Percentiles rank a stretch among this genome's conserved stretches.
These are phyloP conservation scores for Heliconius congener DNA, from an alignment of 1,140 invertebrate genomes.

Conservation along the genomic window DNA sequence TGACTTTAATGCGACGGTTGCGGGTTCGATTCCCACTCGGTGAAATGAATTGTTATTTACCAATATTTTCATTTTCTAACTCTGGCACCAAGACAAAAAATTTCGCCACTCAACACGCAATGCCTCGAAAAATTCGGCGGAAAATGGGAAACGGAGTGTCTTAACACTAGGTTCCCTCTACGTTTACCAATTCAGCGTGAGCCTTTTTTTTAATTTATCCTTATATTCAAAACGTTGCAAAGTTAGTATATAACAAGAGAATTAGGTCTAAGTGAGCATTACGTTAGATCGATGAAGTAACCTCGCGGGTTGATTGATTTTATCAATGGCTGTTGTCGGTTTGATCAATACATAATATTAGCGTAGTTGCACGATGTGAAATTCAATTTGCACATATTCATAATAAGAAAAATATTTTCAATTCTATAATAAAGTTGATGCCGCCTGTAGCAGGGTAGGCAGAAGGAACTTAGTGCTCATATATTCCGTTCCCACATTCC, in stretches of 20 bases:
- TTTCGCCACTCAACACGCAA: too few relatives aligned
- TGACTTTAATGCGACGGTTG: too few relatives aligned
- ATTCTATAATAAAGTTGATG: too few relatives aligned
- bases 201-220: too few relatives aligned
- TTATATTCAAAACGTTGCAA: background rate
- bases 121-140: too few relatives aligned
- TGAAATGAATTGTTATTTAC: too few relatives aligned
- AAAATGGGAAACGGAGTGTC: background rate
- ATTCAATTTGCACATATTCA: background rate
- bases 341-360: background rate
- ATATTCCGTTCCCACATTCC: too few relatives aligned
- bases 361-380: background rate
- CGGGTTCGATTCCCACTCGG: too few relatives aligned
- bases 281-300: background rate
- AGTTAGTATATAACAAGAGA: background rate
- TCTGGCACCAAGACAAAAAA: too few relatives aligned
- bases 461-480: too few relatives aligned
- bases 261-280: background rate
- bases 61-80: too few relatives aligned
- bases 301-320: background rate
- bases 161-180: background rate
- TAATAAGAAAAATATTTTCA: background rate
- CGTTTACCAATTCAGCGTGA: background rate
- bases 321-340: background rate
- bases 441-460: too few relatives aligned